phyloP scores from a whole-genome alignment of 2,113 vertebrate species.

The Pelobates fuscus region DNA sequence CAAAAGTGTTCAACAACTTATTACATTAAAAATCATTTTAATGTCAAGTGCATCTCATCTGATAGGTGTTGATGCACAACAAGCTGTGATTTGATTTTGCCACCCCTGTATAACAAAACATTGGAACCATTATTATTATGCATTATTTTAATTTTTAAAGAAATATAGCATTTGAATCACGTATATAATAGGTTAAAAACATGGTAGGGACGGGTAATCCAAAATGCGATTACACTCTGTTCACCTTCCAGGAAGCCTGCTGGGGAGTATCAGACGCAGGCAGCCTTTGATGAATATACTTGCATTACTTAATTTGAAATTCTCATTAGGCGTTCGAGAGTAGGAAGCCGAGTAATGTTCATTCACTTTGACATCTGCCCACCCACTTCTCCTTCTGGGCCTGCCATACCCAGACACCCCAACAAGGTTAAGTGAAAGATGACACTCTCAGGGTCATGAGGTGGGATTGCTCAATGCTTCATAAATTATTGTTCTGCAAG shows the following conservation, averaged over 20 bases:
- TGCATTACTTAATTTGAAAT: constrained; percentile 38
- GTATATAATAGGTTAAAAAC: not conserved
- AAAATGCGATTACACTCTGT: not conserved
- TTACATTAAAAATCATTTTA: not conserved
- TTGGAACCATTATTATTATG: too few species aligned
- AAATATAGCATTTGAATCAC: too few species aligned
- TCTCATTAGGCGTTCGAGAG: constrained; percentile 35
- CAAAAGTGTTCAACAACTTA: not conserved
- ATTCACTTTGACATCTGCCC: constrained; percentile 18
- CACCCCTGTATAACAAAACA: too few species aligned
- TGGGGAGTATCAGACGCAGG: not conserved
- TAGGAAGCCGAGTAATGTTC: constrained; percentile 3
- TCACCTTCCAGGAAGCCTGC: not conserved
- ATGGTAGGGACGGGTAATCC: not conserved
- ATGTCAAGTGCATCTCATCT: not conserved
- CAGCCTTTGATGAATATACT: constrained; percentile 31
- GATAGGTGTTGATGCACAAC: not conserved
- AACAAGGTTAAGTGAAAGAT: constrained; percentile 5
- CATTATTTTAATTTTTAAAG: too few species aligned
- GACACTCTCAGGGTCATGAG: not conserved
- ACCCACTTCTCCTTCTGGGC: not conserved
- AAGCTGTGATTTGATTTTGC: too few species aligned
- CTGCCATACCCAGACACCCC: not conserved
- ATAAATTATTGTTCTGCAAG: constrained; percentile 33
- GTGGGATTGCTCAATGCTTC: constrained; percentile 13